A percentile compares a stretch with the other conserved stretches of the same genome.
Conservation (phyloP, 2,113 vertebrate genomes). For the Periophthalmus modestus region DNA sequence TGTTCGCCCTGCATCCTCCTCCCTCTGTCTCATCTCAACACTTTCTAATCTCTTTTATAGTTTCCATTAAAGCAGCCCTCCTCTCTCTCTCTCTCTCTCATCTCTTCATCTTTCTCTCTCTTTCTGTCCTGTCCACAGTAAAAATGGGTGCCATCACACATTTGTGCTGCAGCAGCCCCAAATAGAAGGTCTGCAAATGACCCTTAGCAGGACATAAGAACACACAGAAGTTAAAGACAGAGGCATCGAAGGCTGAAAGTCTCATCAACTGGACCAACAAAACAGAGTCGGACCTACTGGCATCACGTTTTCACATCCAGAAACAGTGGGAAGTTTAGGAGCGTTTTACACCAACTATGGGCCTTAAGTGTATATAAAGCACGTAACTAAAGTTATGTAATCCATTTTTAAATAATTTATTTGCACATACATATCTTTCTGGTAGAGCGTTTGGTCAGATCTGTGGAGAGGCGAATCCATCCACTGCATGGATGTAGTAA, state of each 20-base stretch:
- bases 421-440: no score
- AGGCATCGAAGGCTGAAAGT: slow-evolving; percentile 4
- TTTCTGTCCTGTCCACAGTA: background rate
- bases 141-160: slow-evolving; percentile 2
- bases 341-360: no score
- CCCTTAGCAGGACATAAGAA: background rate
- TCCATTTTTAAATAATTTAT: no score
- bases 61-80: background rate
- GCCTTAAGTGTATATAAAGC: no score
- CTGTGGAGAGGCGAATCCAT: no score
- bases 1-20: slow-evolving; percentile 55
- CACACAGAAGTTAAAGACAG: background rate
- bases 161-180: background rate
- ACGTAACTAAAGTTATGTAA: no score
- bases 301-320: background rate
- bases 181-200: background rate
- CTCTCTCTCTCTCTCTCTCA: background rate
- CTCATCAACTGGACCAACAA: background rate
- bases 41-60: slow-evolving; percentile 31
- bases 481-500: no score
- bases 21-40: slow-evolving; percentile 28
- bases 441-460: no score
- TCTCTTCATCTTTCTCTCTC: background rate
- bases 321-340: background rate
- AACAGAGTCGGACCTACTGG: background rate